These are phyloP conservation scores for Poeciliopsis retropinna DNA, from an alignment of 2,113 vertebrate genomes.

Conservation along the genomic window DNA sequence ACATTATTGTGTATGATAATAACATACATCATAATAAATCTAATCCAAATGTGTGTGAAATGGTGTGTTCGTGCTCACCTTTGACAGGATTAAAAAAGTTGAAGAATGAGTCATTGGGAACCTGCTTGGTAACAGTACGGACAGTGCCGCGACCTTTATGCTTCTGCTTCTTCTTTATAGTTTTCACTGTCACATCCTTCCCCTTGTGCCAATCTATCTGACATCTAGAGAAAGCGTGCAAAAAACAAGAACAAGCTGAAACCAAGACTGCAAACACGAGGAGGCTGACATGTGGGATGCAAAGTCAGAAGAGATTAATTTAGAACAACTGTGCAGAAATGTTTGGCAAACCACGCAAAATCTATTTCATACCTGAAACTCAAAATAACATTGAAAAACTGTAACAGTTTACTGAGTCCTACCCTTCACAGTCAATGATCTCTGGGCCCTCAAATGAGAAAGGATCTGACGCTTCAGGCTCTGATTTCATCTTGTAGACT, in stretches of 20 bases:
- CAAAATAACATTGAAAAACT: slow-evolving; percentile 8
- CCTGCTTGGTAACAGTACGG: slow-evolving; percentile 94
- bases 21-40: no score
- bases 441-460: slow-evolving; percentile 98
- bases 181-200: slow-evolving; percentile 97
- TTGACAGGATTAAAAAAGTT: slow-evolving; percentile 97
- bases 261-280: slow-evolving; percentile 3
- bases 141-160: slow-evolving; percentile 97
- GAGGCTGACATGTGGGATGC: slow-evolving; percentile 36
- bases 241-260: slow-evolving; percentile 11
- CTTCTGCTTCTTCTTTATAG: slow-evolving; percentile 98
- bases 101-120: slow-evolving; percentile 97
- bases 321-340: slow-evolving; percentile 12
- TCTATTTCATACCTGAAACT: slow-evolving; percentile 3
- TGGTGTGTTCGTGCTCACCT: slow-evolving; percentile 74
- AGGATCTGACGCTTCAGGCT: slow-evolving; percentile 90
- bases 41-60: neutral
- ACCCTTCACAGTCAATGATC: slow-evolving; percentile 97
- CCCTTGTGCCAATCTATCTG: slow-evolving; percentile 97
- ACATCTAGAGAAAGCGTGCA: slow-evolving; percentile 78
- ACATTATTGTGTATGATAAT: no score
- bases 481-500: slow-evolving; percentile 97
- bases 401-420: slow-evolving; percentile 59
- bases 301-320: slow-evolving; percentile 22
- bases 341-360: slow-evolving; percentile 6